phyloP scores from a whole-genome alignment of 2,888 invertebrate genomes.

The Polymixis lichenea region DNA sequence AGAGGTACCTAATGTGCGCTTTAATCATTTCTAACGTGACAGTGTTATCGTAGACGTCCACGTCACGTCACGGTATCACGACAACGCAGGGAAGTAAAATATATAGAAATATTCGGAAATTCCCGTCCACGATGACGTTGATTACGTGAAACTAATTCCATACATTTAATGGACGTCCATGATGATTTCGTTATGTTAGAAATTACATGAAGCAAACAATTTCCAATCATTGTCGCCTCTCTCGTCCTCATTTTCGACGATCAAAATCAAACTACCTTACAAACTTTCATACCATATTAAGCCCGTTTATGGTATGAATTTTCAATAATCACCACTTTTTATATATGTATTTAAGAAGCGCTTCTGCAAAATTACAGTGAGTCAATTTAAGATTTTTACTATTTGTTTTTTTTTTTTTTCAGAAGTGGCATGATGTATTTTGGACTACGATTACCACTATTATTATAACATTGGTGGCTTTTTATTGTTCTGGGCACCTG shows the following conservation, averaged over 20 bases:
- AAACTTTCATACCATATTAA: background rate
- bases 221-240: too few species aligned
- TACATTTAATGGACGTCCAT: too few species aligned
- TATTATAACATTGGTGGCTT: background rate
- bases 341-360: too few species aligned
- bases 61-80: background rate
- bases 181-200: too few species aligned
- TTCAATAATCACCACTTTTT: background rate
- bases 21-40: background rate
- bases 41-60: background rate
- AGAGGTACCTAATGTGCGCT: background rate
- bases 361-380: background rate
- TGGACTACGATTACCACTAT: background rate
- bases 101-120: too few species aligned
- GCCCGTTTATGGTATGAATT: background rate
- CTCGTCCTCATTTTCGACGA: too few species aligned
- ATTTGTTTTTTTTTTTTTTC: background rate
- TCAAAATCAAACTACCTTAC: background rate
- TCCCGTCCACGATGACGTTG: too few species aligned
- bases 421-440: rapidly evolving
- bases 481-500: background rate
- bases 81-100: background rate
- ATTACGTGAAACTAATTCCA: too few species aligned
- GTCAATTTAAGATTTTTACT: background rate
- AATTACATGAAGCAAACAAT: too few species aligned